Conservation (phyloP, 2,888 invertebrate species). For the Candidula unifasciata region DNA sequence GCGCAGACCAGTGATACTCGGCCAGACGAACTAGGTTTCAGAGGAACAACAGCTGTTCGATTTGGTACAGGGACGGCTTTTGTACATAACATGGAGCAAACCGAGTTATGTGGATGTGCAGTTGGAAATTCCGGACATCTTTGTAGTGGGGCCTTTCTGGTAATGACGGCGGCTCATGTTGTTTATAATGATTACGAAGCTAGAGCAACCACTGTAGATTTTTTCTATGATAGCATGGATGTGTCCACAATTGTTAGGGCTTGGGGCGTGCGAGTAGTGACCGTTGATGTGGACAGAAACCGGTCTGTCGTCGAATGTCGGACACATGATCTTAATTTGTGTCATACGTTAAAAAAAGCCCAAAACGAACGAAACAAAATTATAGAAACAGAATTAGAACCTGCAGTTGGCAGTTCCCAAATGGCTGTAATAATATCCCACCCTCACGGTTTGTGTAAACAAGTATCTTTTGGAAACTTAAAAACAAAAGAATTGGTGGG, state of each 20-base stretch:
- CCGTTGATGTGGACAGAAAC: background rate
- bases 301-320: slow-evolving; percentile 18
- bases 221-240: slow-evolving; percentile 30
- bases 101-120: background rate
- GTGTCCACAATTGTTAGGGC: background rate
- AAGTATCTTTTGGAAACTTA: background rate
- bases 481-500: background rate
- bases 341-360: background rate
- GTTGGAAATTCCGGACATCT: background rate
- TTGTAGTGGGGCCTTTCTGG: background rate
- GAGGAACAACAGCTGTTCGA: background rate
- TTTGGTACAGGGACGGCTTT: slow-evolving; percentile 22
- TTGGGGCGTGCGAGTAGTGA: slow-evolving; percentile 16
- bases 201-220: slow-evolving; percentile 2
- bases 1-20: background rate
- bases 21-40: slow-evolving; percentile 33
- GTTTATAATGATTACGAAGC: slow-evolving; percentile 24
- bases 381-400: background rate
- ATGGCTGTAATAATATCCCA: slow-evolving; percentile 32
- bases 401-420: background rate
- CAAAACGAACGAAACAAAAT: background rate
- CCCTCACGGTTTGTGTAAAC: slow-evolving; percentile 37
- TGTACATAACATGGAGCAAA: background rate
- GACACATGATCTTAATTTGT: slow-evolving; percentile 26
- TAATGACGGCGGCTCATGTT: slow-evolving; percentile 29